Conservation (phyloP, 2,888 invertebrate species). For the Caenorhabditis afra region DNA sequence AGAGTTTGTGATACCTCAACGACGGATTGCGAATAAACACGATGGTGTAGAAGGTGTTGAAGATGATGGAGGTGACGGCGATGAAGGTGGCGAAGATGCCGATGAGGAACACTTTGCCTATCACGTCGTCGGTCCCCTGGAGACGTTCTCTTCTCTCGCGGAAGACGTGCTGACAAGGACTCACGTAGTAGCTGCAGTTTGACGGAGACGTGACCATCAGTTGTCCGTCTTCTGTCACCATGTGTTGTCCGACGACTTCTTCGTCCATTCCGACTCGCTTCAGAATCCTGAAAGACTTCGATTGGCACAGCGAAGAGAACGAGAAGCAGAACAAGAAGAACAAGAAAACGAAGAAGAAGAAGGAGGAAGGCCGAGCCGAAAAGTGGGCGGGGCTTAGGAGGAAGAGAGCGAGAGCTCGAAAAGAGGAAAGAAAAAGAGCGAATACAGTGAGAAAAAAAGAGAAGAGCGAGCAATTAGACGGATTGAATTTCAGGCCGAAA, state of each 20-base stretch:
- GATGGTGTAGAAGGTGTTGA: constrained; percentile 78
- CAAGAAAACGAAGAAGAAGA: constrained; percentile 10
- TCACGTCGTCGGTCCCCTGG: constrained; percentile 78
- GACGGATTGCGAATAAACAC: constrained; percentile 73
- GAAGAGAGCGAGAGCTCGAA: constrained; percentile 10
- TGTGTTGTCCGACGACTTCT: not conserved
- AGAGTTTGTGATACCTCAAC: constrained; percentile 47
- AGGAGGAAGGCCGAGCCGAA: not conserved
- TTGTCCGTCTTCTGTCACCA: too few relatives aligned
- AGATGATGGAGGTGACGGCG: constrained; percentile 75
- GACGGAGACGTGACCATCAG: too few relatives aligned
- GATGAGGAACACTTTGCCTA: constrained; percentile 78
- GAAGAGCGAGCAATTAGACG: constrained; percentile 15
- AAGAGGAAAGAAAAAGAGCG: constrained; percentile 1
- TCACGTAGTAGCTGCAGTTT: constrained; percentile 49
- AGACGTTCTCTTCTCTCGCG: too few relatives aligned
- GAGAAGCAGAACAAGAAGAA: not conserved
- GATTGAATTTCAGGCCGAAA: constrained; percentile 2
- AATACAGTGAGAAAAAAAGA: constrained; percentile 4
- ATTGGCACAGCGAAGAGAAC: too few relatives aligned
- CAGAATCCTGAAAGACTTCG: too few relatives aligned
- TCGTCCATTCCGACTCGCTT: constrained; percentile 3
- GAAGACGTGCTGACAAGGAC: not conserved
- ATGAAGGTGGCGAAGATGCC: constrained; percentile 76
- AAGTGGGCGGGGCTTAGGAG: constrained; percentile 44